Base-by-base conservation (phyloP, 2,888 invertebrate genomes). In the Amiota mariae region DNA sequence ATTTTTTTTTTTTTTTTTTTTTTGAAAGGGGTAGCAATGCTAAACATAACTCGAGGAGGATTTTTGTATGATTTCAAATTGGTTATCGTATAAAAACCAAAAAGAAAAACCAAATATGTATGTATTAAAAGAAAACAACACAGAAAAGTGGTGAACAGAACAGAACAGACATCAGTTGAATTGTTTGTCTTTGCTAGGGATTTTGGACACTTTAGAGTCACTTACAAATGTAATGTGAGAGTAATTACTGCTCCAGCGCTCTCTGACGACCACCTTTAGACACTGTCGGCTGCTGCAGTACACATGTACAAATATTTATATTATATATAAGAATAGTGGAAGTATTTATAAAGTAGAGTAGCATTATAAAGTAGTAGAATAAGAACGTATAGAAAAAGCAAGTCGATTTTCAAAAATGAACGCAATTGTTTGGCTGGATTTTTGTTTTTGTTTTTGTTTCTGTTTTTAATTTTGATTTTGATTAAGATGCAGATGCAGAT, bases 141-240 rank as follows among this genome's bases (percentile, higher is more conserved):
- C 67, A 68, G 24, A 68, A 68, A 71, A 51, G 67, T 49, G 68
- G 36, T 36, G 36, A 36, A 36, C 36, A 36, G 36, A n/a, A n/a
- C n/a, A n/a, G n/a, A 54, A 67, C 71, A 59, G 64, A 51, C 15
- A 47, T 49, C 49, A 67, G 73, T 24, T 76, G 74, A 57, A 72
- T 75, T 75, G 75, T 75, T 73, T 70, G 76, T 18, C 18, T 12
- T 13, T 64, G 64, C 12, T 13, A 20, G 12, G n/a, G 11, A 59
- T 59, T 8, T 59, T 59, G 10, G 8, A 11, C 63, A 49, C 71
- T 13, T 13, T 54, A 64, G 2, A 66, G 78, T 72, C 82, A 90
- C 90, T 90, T 90, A 90, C 90, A 90, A 90, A 89, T 90, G 89
- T 88, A 87, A 88, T 85, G 88, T 88, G 81, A 85, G 87, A 87